A percentile compares a stretch with the other conserved stretches of the same genome.
Evolutionary conservation across 1,140 invertebrate genomes (phyloP).

Genomic region (Colletes latitarsis): DNA sequence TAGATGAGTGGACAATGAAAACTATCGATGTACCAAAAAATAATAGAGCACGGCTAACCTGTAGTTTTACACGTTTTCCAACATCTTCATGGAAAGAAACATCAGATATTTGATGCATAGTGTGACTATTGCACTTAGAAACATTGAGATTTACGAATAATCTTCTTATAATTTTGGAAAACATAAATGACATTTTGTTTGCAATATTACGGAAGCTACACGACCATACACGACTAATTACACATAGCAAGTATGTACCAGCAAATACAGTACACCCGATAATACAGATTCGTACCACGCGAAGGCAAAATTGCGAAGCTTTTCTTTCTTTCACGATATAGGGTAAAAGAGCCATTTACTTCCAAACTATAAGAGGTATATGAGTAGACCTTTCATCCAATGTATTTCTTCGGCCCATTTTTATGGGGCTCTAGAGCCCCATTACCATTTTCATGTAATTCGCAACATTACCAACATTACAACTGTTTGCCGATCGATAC

Average conservation of each 20-base stretch:
- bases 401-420: too few relatives aligned
- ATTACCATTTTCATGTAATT: too few relatives aligned
- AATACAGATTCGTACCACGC: too few relatives aligned
- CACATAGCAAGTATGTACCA: not conserved
- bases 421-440: too few relatives aligned
- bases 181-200: conserved; percentile 26
- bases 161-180: conserved; percentile 45
- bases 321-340: too few relatives aligned
- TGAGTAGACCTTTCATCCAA: too few relatives aligned
- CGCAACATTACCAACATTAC: too few relatives aligned
- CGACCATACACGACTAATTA: not conserved
- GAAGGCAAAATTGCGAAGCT: too few relatives aligned
- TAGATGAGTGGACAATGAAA: not conserved
- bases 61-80: conserved; percentile 72
- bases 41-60: conserved; percentile 71
- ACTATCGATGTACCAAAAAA: not conserved
- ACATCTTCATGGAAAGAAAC: conserved; percentile 59
- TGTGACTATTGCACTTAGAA: conserved; percentile 54
- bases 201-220: not conserved
- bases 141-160: conserved; percentile 40
- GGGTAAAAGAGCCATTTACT: too few relatives aligned
- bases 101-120: conserved; percentile 70
- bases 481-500: too few relatives aligned
- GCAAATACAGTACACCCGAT: not conserved
- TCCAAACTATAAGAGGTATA: too few relatives aligned